phyloP scores from a whole-genome alignment of 2,888 invertebrate species.

The Dolichomitus sp. region DNA sequence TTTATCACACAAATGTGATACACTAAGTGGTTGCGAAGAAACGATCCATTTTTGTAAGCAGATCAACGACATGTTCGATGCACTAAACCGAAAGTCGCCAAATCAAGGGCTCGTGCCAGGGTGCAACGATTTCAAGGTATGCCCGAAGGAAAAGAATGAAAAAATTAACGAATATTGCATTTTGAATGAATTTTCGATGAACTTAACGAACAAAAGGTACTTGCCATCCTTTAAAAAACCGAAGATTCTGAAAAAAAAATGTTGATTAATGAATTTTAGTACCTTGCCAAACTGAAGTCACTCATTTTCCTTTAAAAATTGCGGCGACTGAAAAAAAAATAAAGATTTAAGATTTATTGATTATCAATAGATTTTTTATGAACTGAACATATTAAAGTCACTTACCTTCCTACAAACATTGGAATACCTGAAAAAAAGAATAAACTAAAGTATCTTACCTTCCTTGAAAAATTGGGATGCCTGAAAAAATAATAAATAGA shows the following conservation, averaged over 20 bases:
- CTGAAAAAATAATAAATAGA: neutral
- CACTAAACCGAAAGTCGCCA: neutral
- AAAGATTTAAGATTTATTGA: neutral
- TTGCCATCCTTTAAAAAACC: neutral
- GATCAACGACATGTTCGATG: conserved; percentile 8
- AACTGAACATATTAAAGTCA: neutral
- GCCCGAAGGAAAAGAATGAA: neutral
- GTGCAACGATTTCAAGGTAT: conserved; percentile 1
- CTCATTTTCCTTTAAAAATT: neutral
- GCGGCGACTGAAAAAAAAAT: neutral
- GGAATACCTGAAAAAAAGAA: neutral
- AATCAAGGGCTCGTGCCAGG: conserved; percentile 11
- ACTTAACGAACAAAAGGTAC: neutral
- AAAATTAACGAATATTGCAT: neutral
- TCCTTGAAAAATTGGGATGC: neutral
- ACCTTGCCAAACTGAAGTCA: too few species aligned
- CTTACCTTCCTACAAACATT: neutral
- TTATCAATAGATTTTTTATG: neutral
- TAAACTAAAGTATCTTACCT: neutral
- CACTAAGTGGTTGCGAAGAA: neutral
- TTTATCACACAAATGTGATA: neutral
- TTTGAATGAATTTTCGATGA: neutral
- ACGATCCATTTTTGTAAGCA: neutral
- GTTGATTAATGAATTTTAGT: too few species aligned
- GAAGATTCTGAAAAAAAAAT: too few species aligned